Evolutionary conservation across 2,113 vertebrate genomes (phyloP).

Genomic region (Phyllopteryx taeniolatus): DNA sequence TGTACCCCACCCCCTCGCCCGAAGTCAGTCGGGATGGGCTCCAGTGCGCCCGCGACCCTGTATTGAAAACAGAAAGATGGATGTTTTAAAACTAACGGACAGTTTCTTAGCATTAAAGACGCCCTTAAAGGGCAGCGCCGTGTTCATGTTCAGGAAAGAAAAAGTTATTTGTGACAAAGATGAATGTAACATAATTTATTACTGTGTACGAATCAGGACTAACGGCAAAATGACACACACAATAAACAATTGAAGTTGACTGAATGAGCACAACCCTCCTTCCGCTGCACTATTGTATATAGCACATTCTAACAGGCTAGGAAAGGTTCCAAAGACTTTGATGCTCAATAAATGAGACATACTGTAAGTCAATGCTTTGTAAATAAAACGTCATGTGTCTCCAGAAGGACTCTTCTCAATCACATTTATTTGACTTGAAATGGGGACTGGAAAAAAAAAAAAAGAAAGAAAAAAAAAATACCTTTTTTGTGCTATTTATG

Average conservation of each 20-base stretch:
- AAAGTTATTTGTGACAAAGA: conserved; percentile 18
- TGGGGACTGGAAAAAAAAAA: conserved; percentile 47
- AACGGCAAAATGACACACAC: not conserved
- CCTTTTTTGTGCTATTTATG: conserved; percentile 73
- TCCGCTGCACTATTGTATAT: conserved; percentile 74
- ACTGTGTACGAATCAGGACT: not conserved
- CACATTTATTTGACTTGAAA: conserved; percentile 60
- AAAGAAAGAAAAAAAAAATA: not conserved
- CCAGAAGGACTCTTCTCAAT: not conserved
- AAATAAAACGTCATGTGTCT: not conserved
- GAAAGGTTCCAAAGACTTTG: conserved; percentile 6
- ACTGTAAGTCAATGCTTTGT: not conserved
- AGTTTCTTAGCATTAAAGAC: not conserved
- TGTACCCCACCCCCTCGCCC: too few species aligned
- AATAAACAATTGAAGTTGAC: conserved; percentile 33
- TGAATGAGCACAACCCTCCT: conserved; percentile 47
- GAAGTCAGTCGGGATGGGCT: too few species aligned
- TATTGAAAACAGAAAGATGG: not conserved
- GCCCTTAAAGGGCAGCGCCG: not conserved
- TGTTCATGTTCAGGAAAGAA: not conserved
- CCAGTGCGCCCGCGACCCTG: too few species aligned
- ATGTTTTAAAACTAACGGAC: not conserved
- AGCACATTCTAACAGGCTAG: conserved; percentile 23
- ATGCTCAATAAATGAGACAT: not conserved
- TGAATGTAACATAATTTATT: conserved; percentile 34